Percentiles rank a stretch among this genome's conserved stretches.
Evolutionary conservation across 2,797 vertebrate genomes (phyloP).

Genomic region (Triplophysa bombifrons): DNA sequence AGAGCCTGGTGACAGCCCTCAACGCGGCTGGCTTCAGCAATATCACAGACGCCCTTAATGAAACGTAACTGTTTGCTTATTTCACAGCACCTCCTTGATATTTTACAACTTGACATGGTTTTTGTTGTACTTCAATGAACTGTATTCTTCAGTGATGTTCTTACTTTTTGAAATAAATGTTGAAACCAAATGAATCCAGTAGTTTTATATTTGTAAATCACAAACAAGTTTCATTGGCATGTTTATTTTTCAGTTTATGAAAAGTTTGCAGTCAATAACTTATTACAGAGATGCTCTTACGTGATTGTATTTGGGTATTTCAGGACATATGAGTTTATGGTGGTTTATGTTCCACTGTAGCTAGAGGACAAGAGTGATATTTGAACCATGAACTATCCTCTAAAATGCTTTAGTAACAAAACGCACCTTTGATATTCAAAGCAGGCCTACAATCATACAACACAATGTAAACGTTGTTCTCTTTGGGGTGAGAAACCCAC

Average conservation of each 20-base stretch:
- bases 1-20: constrained; percentile 84
- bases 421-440: neutral
- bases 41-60: constrained; percentile 83
- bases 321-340: constrained; percentile 57
- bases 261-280: constrained; percentile 86
- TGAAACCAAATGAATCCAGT: constrained; percentile 2
- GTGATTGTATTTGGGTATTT: constrained; percentile 74
- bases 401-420: constrained; percentile 16
- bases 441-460: neutral
- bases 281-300: constrained; percentile 77
- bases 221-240: constrained; percentile 47
- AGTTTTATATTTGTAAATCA: constrained; percentile 28
- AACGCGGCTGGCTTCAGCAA: constrained; percentile 82
- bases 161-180: constrained; percentile 54
- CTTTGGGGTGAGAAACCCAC: neutral
- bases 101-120: neutral
- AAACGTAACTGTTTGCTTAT: constrained; percentile 62
- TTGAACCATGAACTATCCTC: neutral
- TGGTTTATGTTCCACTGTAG: constrained; percentile 4
- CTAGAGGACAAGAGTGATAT: constrained; percentile 7
- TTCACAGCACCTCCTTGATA: neutral
- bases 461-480: neutral
- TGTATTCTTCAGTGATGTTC: neutral
- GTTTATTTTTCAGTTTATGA: constrained; percentile 79
- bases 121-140: constrained; percentile 6